Conservation (phyloP, 2,113 vertebrate species). For the Polypterus senegalus region DNA sequence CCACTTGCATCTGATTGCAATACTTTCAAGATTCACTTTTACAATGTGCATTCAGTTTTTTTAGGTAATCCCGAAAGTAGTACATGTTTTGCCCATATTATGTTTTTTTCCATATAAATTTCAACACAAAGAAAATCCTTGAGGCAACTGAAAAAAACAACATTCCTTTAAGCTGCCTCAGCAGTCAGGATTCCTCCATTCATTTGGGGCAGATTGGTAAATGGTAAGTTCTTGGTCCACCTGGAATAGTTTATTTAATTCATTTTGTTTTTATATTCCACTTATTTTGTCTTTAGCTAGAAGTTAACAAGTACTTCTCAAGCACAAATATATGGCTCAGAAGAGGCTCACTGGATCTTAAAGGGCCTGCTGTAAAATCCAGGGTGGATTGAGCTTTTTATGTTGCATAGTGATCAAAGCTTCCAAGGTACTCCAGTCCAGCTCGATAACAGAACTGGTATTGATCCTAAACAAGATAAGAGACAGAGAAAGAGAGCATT, state of each 20-base stretch:
- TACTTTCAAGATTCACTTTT: conserved; percentile 44
- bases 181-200: conserved; percentile 68
- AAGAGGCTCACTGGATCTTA: conserved; percentile 89
- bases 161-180: conserved; percentile 63
- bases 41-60: conserved; percentile 45
- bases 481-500: conserved; percentile 1
- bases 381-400: conserved; percentile 65
- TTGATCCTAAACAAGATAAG: conserved; percentile 69
- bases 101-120: conserved; percentile 45
- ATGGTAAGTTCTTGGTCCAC: conserved; percentile 89
- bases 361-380: conserved; percentile 80
- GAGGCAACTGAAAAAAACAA: conserved; percentile 63
- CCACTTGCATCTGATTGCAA: conserved; percentile 47
- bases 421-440: conserved; percentile 95
- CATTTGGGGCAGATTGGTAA: conserved; percentile 58
- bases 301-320: conserved; percentile 96
- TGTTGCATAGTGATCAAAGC: conserved; percentile 99
- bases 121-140: conserved; percentile 66
- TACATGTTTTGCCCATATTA: conserved; percentile 55
- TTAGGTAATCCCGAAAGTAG: conserved; percentile 49
- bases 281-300: conserved; percentile 90
- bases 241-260: conserved; percentile 55
- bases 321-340: conserved; percentile 97
- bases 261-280: conserved; percentile 62
- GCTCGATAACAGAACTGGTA: conserved; percentile 98